Conservation (phyloP, 1,140 invertebrate species). For the Papilio polytes region DNA sequence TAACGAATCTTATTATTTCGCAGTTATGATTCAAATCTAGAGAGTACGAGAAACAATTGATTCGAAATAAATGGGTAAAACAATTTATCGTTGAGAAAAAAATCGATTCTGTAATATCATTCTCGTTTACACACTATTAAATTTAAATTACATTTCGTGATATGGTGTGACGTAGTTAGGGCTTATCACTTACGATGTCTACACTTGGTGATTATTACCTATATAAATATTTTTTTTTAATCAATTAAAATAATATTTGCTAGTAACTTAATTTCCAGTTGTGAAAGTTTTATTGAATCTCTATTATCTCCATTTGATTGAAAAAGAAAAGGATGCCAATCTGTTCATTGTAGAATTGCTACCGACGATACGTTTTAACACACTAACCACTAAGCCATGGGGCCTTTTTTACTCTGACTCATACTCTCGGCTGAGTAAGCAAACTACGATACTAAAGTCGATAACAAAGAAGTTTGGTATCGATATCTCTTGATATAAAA, state of each 20-base stretch:
- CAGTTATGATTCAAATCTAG: too few species aligned
- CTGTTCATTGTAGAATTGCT: background rate
- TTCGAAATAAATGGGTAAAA: too few species aligned
- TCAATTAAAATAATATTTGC: too few species aligned
- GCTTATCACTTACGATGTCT: background rate
- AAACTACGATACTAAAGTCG: background rate
- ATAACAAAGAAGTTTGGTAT: background rate
- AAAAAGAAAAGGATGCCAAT: too few species aligned
- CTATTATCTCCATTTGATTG: background rate
- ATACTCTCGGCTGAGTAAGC: background rate
- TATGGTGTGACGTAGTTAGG: background rate
- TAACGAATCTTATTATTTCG: background rate
- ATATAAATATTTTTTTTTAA: too few species aligned
- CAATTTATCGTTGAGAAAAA: background rate
- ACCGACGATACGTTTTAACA: background rate
- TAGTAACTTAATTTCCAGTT: too few species aligned
- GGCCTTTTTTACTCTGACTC: background rate
- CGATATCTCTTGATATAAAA: constrained; percentile 12
- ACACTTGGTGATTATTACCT: background rate
- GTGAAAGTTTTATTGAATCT: too few species aligned
- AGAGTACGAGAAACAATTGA: too few species aligned
- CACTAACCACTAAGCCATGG: background rate
- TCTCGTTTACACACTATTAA: constrained; percentile 11
- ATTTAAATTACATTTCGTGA: constrained; percentile 11
- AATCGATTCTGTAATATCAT: background rate